Percentiles rank a stretch among this genome's conserved stretches.
phyloP scores from a whole-genome alignment of 2,888 invertebrate species.

The Melieria picta region DNA sequence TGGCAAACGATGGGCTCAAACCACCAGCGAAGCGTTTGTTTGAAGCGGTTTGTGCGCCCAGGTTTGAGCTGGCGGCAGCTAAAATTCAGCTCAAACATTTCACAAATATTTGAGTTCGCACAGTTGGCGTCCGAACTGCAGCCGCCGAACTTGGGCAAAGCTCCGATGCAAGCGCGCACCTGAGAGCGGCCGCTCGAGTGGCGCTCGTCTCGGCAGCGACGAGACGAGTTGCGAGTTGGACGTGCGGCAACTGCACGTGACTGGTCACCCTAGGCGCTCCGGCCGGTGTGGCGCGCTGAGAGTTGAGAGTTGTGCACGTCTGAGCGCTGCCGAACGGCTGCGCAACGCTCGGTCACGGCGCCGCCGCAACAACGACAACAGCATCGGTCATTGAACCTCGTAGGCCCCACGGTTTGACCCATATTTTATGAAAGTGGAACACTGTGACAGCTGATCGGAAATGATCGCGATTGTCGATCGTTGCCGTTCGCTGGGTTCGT shows the following conservation, averaged over 20 bases:
- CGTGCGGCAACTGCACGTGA: background rate
- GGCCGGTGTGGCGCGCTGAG: background rate
- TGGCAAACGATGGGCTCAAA: constrained; percentile 16
- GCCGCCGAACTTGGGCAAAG: background rate
- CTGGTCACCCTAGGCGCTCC: background rate
- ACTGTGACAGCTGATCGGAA: constrained; percentile 61
- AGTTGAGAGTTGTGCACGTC: no score
- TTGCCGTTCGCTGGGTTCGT: constrained; percentile 10
- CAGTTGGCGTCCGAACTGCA: no score
- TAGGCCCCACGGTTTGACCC: constrained; percentile 58
- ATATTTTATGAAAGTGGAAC: constrained; percentile 61
- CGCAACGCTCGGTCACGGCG: constrained; percentile 34
- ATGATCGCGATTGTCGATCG: constrained; percentile 35
- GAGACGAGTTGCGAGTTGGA: background rate
- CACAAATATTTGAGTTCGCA: no score
- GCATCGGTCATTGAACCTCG: constrained; percentile 53
- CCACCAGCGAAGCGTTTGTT: background rate
- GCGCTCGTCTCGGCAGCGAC: background rate
- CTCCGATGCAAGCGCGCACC: background rate
- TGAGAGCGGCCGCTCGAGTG: background rate
- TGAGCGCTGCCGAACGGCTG: constrained; percentile 13
- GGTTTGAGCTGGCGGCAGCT: constrained; percentile 10
- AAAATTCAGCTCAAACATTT: constrained; percentile 9
- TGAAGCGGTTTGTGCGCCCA: background rate
- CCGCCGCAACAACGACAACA: constrained; percentile 11